Evolutionary conservation across 2,888 invertebrate species (phyloP), one percentile per base, ranked within the genome.

Genomic region (Eugnorisma glareosa): DNA sequence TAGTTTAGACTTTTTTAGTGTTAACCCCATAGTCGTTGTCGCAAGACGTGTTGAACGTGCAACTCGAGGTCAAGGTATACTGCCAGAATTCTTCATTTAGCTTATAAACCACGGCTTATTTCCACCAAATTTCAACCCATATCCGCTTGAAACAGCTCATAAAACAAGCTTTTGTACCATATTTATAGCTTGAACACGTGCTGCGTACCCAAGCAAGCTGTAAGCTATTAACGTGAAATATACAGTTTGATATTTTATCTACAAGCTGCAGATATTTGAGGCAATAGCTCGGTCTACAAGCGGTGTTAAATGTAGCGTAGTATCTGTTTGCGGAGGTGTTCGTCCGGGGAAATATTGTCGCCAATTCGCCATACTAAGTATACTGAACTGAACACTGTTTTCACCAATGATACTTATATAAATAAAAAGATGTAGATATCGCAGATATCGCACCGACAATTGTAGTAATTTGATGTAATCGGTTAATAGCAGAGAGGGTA

Each of bases 141-240:
- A 64, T 24, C 43, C 43, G 28, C 43, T 35, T 13, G 54, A 64
- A 37, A 35, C 43, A 10, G 43, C 13, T 45, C 43, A 64, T 75
- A 64, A 63, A 77, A 35, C 67, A 68, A 67, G 77, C 77, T 63
- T 67, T 68, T 77, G 77, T 63, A 18, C 24, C 18, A 35, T 75
- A 77, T 77, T 51, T 67, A 77, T 45, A 68, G 77, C 68, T 37
- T 24, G 35, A 28, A 77, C 77, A 77, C 43, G 43, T 68, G 51
- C 77, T 68, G 51, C 24, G 35, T 61, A 31, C 24, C 35, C 73
- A 51, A 69, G 73, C 31, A 73, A 11, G 37, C 68, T 73, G 68
- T 11, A 31, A 68, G 48, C 73, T 68, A 51, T 51, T 28, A 73
- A 68, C 73, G 69, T 51, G 51, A 69, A 69, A 69, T 73, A 73